Percentiles rank a stretch among this genome's conserved stretches.
phyloP scores from a whole-genome alignment of 2,797 vertebrate species.

The Schizopygopsis pylzovi region DNA sequence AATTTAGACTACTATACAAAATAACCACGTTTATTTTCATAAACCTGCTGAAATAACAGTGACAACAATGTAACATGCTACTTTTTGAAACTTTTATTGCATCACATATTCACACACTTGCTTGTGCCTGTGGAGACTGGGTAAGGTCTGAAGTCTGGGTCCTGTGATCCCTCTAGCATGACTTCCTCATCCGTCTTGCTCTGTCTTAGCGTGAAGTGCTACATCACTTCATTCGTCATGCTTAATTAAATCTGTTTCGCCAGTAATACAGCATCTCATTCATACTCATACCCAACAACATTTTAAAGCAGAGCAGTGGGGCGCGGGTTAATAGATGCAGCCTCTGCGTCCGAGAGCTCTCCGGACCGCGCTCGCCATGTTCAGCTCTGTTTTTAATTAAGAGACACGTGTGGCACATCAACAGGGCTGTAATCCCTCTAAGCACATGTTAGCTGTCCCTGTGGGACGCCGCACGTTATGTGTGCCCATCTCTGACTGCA shows the following conservation, averaged over 20 bases:
- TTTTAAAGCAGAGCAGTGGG: conserved; percentile 36
- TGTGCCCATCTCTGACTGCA: conserved; percentile 49
- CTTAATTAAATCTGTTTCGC: conserved; percentile 51
- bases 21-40: neutral
- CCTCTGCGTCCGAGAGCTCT: conserved; percentile 12
- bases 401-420: conserved; percentile 51
- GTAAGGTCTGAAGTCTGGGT: conserved; percentile 6
- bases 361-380: neutral
- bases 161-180: conserved; percentile 28
- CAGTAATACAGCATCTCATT: conserved; percentile 27
- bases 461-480: conserved; percentile 41
- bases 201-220: conserved; percentile 47
- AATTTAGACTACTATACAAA: neutral
- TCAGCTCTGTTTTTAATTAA: conserved; percentile 53
- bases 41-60: neutral
- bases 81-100: neutral
- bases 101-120: neutral
- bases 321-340: conserved; percentile 31
- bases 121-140: neutral
- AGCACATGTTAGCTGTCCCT: conserved; percentile 34
- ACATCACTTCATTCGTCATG: conserved; percentile 59
- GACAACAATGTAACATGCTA: neutral
- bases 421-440: conserved; percentile 48
- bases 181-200: conserved; percentile 37
- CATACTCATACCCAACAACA: conserved; percentile 37